Percentiles rank a stretch among this genome's conserved stretches.
These are phyloP conservation scores for Battus philenor DNA, from an alignment of 1,140 invertebrate genomes.

Conservation along the genomic window DNA sequence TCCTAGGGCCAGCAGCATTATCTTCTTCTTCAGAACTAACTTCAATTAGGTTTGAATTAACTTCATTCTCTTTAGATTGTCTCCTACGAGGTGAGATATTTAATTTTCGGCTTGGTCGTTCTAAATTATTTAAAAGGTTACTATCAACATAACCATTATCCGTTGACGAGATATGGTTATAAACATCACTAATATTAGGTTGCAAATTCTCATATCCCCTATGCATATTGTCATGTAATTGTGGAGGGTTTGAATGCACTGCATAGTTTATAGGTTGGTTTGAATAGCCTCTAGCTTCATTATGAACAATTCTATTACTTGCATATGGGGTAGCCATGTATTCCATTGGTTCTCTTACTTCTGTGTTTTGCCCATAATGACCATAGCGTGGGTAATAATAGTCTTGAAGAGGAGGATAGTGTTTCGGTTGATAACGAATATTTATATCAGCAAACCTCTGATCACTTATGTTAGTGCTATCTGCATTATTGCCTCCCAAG, in stretches of 20 bases:
- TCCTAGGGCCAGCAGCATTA: conserved; percentile 42
- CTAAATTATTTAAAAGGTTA: conserved; percentile 29
- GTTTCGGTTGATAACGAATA: conserved; percentile 63
- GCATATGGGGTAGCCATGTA: conserved; percentile 39
- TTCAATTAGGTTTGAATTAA: conserved; percentile 54
- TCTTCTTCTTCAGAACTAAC: conserved; percentile 73
- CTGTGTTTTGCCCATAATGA: conserved; percentile 22
- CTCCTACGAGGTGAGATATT: conserved; percentile 63
- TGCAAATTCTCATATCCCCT: conserved; percentile 33
- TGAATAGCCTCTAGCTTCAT: conserved; percentile 44
- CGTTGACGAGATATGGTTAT: conserved; percentile 20
- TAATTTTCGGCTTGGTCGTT: conserved; percentile 59
- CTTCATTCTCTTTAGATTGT: conserved; percentile 53
- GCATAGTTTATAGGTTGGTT: conserved; percentile 41
- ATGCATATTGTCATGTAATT: conserved; percentile 26
- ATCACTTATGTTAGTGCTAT: conserved; percentile 32
- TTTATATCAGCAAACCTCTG: conserved; percentile 41
- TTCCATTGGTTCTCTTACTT: conserved; percentile 25
- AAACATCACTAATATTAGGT: conserved; percentile 23
- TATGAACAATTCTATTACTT: conserved; percentile 44
- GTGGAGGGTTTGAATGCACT: conserved; percentile 28
- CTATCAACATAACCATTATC: conserved; percentile 20
- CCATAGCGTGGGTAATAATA: conserved; percentile 46
- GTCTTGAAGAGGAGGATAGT: conserved; percentile 31
- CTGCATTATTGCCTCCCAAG: conserved; percentile 31